Percentiles rank a stretch among this genome's conserved stretches.
These are phyloP conservation scores for Sarcoramphus papa DNA, from an alignment of 2,797 vertebrate genomes.

Conservation along the genomic window DNA sequence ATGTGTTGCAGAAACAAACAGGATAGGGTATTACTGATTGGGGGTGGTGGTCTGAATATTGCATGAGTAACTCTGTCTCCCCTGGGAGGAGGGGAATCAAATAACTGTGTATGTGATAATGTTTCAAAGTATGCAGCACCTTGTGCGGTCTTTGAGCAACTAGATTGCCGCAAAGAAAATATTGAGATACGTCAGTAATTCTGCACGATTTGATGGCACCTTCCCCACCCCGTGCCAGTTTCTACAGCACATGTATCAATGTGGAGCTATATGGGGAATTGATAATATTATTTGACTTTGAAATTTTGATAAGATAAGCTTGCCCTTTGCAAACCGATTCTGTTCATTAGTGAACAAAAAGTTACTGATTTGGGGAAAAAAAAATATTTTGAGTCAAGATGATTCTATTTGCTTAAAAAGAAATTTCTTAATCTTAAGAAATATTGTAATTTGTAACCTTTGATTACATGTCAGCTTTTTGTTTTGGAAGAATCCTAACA, in stretches of 20 bases:
- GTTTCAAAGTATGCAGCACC: neutral
- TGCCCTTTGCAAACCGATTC: neutral
- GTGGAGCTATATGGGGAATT: neutral
- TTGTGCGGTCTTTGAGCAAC: neutral
- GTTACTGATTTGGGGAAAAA: neutral
- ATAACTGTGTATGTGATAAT: rapidly evolving
- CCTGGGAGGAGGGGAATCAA: no score
- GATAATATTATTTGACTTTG: neutral
- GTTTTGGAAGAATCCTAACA: neutral
- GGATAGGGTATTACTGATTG: neutral
- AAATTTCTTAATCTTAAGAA: neutral
- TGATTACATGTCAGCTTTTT: neutral
- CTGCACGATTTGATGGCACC: neutral
- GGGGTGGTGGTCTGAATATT: neutral
- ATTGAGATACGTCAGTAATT: neutral
- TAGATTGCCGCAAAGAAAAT: neutral
- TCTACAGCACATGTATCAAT: rapidly evolving
- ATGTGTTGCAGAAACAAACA: neutral
- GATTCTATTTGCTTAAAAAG: neutral
- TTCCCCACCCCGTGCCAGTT: neutral
- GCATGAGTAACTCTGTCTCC: neutral
- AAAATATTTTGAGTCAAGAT: neutral
- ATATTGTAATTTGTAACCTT: neutral
- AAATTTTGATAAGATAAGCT: neutral
- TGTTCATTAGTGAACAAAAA: neutral